Evolutionary conservation across 2,797 vertebrate species (phyloP), one percentile per base, ranked within the genome.

Genomic region (Manis crassicaudata): DNA sequence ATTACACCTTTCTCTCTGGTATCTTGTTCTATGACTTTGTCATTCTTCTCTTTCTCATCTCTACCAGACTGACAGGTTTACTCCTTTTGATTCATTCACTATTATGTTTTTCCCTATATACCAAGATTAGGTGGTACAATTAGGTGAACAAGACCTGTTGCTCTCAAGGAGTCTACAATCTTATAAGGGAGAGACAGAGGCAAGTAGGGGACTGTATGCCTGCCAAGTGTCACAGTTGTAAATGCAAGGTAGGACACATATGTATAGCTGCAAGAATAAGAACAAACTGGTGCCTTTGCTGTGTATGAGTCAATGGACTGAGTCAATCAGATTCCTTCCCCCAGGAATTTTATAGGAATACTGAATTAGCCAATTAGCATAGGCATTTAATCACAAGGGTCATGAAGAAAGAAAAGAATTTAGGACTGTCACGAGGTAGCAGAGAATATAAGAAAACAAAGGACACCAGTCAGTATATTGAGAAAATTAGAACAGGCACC

Each of bases 331-430:
- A 67, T 82, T 62, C 11, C 17, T 93, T 89, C 23, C 32, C 21
- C 92, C 5, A 95, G 72, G 63, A 95, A 32, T 87, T 67, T 65
- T 68, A 94, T 32, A 86, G 37, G 14, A 72, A 62, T 93, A 58
- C 40, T 17, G 40, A 63, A 82, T 54, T 46, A 62, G 50, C 29
- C 68, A 63, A 21, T 77, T 90, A 94, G 40, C 17, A 65, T 29
- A 79, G 18, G 18, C 7, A 62, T 76, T 86, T 93, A 77, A 94
- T 95, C 58, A 83, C 52, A 81, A 95, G 82, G 46, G 7, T 89
- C 76, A 72, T 20, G 29, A 92, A 77, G 56, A 77, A 62, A 86
- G 58, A 29, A 23, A 79, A 60, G 77, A 72, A 88, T 81, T 90
- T 7, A 88, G 40, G 16, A 35, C 81, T 17, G 7, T 70, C 35